Percentiles rank a stretch among this genome's conserved stretches.
Evolutionary conservation across 53 echinoderm and acorn worm genomes (phyloP).

Genomic region (Pentamera pediparva): DNA sequence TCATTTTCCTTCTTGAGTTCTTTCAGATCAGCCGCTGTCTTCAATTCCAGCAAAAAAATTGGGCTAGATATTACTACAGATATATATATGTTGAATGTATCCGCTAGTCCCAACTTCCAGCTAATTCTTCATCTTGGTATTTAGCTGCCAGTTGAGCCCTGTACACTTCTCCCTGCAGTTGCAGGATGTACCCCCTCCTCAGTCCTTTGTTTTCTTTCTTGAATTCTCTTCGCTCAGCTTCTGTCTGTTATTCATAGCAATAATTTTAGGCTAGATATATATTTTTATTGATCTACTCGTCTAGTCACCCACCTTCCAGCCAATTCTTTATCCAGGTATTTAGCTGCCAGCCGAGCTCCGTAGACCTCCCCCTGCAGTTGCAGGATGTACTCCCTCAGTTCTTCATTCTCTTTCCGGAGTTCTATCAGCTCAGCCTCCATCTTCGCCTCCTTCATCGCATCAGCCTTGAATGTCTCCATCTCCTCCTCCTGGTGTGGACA

Average conservation of each 20-base stretch:
- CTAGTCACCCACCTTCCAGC: conserved; percentile 99
- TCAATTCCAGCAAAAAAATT: too few species aligned
- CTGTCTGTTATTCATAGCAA: too few species aligned
- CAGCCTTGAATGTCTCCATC: conserved; percentile 76
- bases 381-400: conserved; percentile 72
- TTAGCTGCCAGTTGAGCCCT: conserved; percentile 92
- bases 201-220: too few species aligned
- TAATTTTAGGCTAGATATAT: too few species aligned
- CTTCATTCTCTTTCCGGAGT: conserved; percentile 66
- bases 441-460: conserved; percentile 77
- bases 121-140: conserved; percentile 90
- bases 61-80: too few species aligned
- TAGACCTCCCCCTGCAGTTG: conserved; percentile 97
- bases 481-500: conserved; percentile 91
- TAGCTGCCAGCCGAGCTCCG: conserved; percentile 90
- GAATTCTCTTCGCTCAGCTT: too few species aligned
- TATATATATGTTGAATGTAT: too few species aligned
- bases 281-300: too few species aligned
- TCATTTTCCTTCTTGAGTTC: too few species aligned
- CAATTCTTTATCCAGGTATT: conserved; percentile 91
- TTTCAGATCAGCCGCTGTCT: too few species aligned
- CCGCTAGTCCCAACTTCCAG: conserved; percentile 97
- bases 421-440: conserved; percentile 82
- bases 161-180: conserved; percentile 91
- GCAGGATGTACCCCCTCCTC: conserved; percentile 76